A percentile compares a stretch with the other conserved stretches of the same genome.
Conservation (phyloP, 2,113 vertebrate genomes). For the Dicerorhinus sumatrensis region DNA sequence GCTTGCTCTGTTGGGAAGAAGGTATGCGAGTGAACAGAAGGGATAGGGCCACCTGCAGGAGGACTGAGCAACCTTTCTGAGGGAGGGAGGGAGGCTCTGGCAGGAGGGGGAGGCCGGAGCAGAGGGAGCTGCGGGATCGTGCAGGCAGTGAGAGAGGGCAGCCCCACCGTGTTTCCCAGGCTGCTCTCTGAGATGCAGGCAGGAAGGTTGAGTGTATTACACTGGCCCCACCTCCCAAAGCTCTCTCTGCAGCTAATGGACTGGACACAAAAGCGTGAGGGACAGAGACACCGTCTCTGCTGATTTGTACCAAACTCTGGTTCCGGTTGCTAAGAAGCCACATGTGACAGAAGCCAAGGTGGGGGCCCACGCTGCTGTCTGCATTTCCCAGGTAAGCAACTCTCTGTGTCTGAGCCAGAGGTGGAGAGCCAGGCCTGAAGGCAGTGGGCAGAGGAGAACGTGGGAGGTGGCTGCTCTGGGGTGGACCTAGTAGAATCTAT, state of each 20-base stretch:
- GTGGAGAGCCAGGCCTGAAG: not conserved
- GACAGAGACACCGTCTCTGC: not conserved
- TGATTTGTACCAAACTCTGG: not conserved
- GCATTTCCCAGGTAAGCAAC: constrained; percentile 56
- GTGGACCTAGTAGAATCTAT: not conserved
- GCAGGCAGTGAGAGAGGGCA: constrained; percentile 50
- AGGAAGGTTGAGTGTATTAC: constrained; percentile 41
- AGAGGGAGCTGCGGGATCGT: not conserved
- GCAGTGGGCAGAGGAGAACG: not conserved
- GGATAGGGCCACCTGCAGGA: not conserved
- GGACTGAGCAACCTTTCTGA: not conserved
- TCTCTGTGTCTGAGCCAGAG: not conserved
- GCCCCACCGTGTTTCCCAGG: constrained; percentile 45
- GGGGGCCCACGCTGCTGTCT: not conserved
- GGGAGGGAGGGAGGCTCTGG: not conserved
- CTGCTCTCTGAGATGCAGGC: constrained; percentile 36
- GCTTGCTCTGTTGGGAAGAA: not conserved
- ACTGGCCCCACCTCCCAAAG: not conserved
- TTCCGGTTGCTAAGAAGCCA: not conserved
- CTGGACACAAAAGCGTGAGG: constrained; percentile 27
- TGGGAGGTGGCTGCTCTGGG: not conserved
- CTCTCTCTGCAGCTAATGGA: constrained; percentile 53
- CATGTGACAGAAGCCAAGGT: not conserved
- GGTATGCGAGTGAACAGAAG: not conserved
- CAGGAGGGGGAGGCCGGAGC: not conserved